phyloP scores from a whole-genome alignment of 2,888 invertebrate species.

The Platynereis dumerilii region DNA sequence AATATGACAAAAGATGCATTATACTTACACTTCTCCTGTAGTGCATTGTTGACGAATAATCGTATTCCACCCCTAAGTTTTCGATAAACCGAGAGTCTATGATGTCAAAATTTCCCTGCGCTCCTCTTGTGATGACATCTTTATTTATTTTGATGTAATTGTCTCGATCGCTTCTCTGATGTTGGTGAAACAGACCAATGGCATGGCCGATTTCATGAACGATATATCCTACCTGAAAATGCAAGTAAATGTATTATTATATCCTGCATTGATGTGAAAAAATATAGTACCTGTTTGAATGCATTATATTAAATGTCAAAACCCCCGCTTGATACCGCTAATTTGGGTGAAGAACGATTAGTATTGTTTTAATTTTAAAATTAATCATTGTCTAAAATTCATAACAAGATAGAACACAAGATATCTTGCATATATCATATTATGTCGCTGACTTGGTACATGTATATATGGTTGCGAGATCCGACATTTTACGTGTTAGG shows the following conservation, averaged over 20 bases:
- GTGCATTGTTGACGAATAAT: slow-evolving; percentile 22
- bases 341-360: neutral
- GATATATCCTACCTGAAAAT: slow-evolving; percentile 15
- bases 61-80: slow-evolving; percentile 21
- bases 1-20: too few relatives aligned
- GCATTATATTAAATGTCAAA: neutral
- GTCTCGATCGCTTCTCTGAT: slow-evolving; percentile 37
- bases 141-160: slow-evolving; percentile 30
- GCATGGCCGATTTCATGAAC: slow-evolving; percentile 39
- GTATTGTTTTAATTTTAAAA: too few relatives aligned
- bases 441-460: too few relatives aligned
- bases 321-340: neutral
- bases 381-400: too few relatives aligned
- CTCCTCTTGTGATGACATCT: slow-evolving; percentile 21
- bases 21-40: slow-evolving; percentile 14
- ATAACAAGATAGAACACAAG: too few relatives aligned
- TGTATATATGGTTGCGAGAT: too few relatives aligned
- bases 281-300: neutral
- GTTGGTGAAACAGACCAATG: slow-evolving; percentile 36
- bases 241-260: neutral
- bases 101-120: slow-evolving; percentile 23
- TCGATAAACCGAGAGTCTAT: slow-evolving; percentile 15
- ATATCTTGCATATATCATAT: too few relatives aligned
- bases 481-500: too few relatives aligned
- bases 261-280: neutral